Evolutionary conservation across 2,797 vertebrate species (phyloP).

Genomic region (Premnoplex brunnescens): DNA sequence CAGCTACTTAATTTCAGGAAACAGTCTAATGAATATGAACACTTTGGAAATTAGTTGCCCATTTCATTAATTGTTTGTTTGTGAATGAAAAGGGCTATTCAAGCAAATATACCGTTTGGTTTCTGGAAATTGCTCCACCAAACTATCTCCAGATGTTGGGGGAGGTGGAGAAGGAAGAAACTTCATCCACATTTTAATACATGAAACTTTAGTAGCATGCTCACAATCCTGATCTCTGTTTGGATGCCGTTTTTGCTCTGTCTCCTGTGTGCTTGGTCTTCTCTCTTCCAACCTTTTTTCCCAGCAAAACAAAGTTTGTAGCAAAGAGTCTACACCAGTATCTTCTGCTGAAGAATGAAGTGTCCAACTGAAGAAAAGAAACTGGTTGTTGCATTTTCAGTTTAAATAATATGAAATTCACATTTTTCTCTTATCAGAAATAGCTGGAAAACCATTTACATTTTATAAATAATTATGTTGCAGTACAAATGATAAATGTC

Average conservation of each 20-base stretch:
- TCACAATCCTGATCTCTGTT: constrained; percentile 40
- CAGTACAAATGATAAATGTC: background rate
- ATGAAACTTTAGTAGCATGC: constrained; percentile 27
- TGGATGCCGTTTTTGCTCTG: constrained; percentile 30
- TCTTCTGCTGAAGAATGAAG: constrained; percentile 23
- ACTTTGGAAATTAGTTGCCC: constrained; percentile 78
- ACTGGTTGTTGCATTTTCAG: background rate
- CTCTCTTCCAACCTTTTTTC: background rate
- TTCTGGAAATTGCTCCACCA: constrained; percentile 75
- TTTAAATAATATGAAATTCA: background rate
- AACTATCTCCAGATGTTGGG: constrained; percentile 79
- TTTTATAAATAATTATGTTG: background rate
- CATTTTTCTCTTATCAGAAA: background rate
- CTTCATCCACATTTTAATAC: constrained; percentile 59
- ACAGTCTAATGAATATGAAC: constrained; percentile 77
- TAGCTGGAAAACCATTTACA: background rate
- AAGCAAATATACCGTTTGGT: constrained; percentile 71
- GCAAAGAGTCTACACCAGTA: constrained; percentile 11
- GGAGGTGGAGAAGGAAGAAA: constrained; percentile 47
- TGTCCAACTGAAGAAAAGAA: background rate
- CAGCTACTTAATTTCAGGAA: constrained; percentile 78
- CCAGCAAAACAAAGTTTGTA: constrained; percentile 34
- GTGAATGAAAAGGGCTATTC: constrained; percentile 74
- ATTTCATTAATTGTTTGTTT: constrained; percentile 82
- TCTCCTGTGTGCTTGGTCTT: constrained; percentile 44